Base-by-base conservation (phyloP, 2,113 vertebrate genomes). In the Podarcis muralis region DNA sequence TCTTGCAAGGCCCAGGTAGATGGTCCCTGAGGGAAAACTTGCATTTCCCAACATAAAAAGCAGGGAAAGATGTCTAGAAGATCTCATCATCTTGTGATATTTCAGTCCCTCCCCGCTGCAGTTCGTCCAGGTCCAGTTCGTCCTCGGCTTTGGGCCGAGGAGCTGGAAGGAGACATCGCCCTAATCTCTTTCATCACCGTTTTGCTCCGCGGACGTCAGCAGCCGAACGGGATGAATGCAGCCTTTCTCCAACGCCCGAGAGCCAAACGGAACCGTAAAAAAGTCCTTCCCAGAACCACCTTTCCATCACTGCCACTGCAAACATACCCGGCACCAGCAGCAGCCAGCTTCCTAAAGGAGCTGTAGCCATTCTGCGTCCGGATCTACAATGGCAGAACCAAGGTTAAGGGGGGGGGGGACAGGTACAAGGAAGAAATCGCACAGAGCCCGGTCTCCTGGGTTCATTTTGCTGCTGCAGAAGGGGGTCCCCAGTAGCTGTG, bases 111-210 rank as follows among this genome's bases (percentile, higher is more conserved):
- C 81, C 35, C 30, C 22, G 2, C 5, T n/a, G 15, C 35, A 59
- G 22, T 35, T 32, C 32, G 13, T 32, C 30, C 81, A 66, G 27
- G 7, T 12, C n/a, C n/a, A n/a, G n/a, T n/a, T n/a, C n/a, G n/a
- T n/a, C 57, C 35, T 15, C n/a, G 7, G 37, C 5, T 35, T 40
- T 48, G 32, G 23, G 25, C 9, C 4, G 77, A 30, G 74, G 59
- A 77, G 40, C 59, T 53, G 8, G 27, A 35, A 35, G 59, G 88
- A 91, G 88, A 90, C 88, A 0, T 30, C 83, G 93, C 78, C 89
- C 85, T 83, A 90, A 93, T 93, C 92, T 93, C 90, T 90, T 89
- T 87, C 0, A 1, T 88, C 62, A 92, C 92, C 92, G 92, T 85
- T 77, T 22, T 1, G 18, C 35, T 27, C 30, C 37, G 53, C 25